Conservation (phyloP, 1,140 invertebrate genomes). For the Neuroterus valhalla region DNA sequence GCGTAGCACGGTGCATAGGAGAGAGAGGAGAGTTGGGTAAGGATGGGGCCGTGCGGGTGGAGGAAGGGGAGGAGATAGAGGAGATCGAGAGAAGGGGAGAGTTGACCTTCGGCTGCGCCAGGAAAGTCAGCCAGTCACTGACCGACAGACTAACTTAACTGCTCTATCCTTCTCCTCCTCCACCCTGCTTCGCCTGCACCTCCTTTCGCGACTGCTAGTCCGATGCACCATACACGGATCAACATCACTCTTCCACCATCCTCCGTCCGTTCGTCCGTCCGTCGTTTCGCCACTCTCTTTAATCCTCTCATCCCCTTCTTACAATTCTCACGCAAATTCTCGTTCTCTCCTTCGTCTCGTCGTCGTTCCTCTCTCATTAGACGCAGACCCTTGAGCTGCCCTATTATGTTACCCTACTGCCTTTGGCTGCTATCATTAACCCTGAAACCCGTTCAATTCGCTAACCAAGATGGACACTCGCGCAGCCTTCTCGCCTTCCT, state of each 20-base stretch:
- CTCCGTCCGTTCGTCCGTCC: slow-evolving; percentile 33
- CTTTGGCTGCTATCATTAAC: slow-evolving; percentile 63
- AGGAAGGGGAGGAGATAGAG: slow-evolving; percentile 50
- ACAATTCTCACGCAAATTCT: slow-evolving; percentile 32
- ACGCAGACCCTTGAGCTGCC: slow-evolving; percentile 48
- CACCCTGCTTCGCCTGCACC: slow-evolving; percentile 54
- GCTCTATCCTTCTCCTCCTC: slow-evolving; percentile 72
- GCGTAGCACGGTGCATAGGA: slow-evolving; percentile 44
- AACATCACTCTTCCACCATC: slow-evolving; percentile 37
- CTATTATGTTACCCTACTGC: slow-evolving; percentile 66
- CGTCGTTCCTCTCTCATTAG: slow-evolving; percentile 52
- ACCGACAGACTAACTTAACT: slow-evolving; percentile 76
- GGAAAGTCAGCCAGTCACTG: slow-evolving; percentile 76
- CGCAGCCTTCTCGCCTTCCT: slow-evolving; percentile 1
- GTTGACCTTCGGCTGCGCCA: slow-evolving; percentile 75
- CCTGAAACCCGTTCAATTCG: slow-evolving; percentile 58
- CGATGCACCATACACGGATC: slow-evolving; percentile 62
- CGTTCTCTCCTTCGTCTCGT: slow-evolving; percentile 21
- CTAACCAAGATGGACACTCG: neutral
- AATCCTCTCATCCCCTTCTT: slow-evolving; percentile 38
- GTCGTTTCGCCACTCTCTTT: slow-evolving; percentile 32
- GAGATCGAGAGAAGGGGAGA: slow-evolving; percentile 68
- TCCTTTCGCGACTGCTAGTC: slow-evolving; percentile 66
- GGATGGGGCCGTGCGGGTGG: slow-evolving; percentile 49
- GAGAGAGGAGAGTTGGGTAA: slow-evolving; percentile 34